phyloP scores from a whole-genome alignment of 2,797 vertebrate species.

The Manis pentadactyla region DNA sequence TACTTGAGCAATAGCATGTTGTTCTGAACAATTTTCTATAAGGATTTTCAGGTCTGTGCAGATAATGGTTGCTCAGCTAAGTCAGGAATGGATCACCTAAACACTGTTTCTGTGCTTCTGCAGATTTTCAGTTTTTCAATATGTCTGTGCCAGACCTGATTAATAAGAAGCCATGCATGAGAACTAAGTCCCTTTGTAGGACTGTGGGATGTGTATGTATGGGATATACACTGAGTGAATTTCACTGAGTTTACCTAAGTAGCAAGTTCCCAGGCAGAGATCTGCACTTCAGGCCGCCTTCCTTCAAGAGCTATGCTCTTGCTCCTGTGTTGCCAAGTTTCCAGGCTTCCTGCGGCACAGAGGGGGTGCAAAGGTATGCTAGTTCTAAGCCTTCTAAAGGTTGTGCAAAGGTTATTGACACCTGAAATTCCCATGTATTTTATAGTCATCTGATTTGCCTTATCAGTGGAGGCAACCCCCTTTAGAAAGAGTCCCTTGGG shows the following conservation, averaged over 20 bases:
- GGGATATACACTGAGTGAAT: background rate
- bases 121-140: background rate
- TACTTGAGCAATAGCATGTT: background rate
- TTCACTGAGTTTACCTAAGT: background rate
- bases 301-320: background rate
- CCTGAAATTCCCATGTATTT: background rate
- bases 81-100: background rate
- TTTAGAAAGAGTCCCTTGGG: background rate
- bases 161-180: background rate
- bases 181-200: background rate
- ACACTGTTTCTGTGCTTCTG: background rate
- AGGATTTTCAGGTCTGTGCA: slow-evolving; percentile 50
- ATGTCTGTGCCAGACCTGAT: background rate
- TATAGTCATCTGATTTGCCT: background rate
- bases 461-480: background rate
- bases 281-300: background rate
- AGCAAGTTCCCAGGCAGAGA: background rate
- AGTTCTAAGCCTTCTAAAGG: background rate
- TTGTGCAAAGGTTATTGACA: background rate
- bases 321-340: background rate
- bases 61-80: background rate
- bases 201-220: background rate
- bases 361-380: background rate
- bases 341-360: background rate
- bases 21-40: slow-evolving; percentile 33